Percentiles rank a stretch among this genome's conserved stretches.
Conservation (phyloP, 2,113 vertebrate genomes). For the Scatophagus argus region DNA sequence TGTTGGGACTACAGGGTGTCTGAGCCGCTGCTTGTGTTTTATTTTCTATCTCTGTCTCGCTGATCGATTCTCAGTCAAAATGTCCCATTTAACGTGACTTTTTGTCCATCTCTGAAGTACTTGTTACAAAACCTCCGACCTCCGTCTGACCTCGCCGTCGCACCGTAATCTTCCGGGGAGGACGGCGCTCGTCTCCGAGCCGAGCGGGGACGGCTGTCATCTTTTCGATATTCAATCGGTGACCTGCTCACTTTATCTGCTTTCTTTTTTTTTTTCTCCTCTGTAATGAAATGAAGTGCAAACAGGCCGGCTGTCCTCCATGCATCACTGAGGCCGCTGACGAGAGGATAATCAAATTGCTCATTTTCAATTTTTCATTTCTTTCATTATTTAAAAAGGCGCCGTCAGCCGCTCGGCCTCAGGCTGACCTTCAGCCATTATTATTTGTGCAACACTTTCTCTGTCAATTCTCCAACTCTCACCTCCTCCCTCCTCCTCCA, state of each 20-base stretch:
- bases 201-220: slow-evolving; percentile 9
- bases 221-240: slow-evolving; percentile 37
- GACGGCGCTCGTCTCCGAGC: not conserved
- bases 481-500: slow-evolving; percentile 17
- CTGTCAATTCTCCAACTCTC: slow-evolving; percentile 20
- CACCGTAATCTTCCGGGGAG: slow-evolving; percentile 16
- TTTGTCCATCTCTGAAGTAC: not conserved
- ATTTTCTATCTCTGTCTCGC: not conserved
- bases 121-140: no score
- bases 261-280: not conserved
- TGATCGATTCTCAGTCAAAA: not conserved
- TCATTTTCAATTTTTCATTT: slow-evolving; percentile 66
- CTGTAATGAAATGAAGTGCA: slow-evolving; percentile 53
- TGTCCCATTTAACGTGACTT: not conserved
- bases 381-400: slow-evolving; percentile 62
- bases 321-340: slow-evolving; percentile 42
- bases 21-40: not conserved
- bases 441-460: slow-evolving; percentile 48
- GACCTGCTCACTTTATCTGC: slow-evolving; percentile 25
- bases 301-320: slow-evolving; percentile 35
- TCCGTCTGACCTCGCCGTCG: not conserved
- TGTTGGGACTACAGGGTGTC: not conserved
- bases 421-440: slow-evolving; percentile 51
- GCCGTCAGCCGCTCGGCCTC: slow-evolving; percentile 56
- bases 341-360: slow-evolving; percentile 57